These are phyloP conservation scores for Platycheirus rosarum DNA, from an alignment of 2,888 invertebrate genomes.

Conservation along the genomic window DNA sequence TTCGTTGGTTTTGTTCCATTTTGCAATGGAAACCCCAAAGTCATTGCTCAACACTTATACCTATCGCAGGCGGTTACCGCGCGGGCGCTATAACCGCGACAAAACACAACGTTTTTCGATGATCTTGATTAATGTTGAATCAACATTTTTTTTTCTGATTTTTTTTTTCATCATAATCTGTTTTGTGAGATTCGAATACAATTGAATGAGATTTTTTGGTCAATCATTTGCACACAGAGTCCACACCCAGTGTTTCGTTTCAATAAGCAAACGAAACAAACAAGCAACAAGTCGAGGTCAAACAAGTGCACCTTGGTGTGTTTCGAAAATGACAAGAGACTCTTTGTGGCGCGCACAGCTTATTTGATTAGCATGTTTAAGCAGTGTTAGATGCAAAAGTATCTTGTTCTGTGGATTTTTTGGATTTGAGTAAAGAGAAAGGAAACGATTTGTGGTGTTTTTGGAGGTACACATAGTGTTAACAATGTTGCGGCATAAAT, in stretches of 20 bases:
- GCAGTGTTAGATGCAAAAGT: constrained; percentile 44
- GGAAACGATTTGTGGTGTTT: constrained; percentile 29
- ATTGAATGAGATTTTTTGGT: constrained; percentile 51
- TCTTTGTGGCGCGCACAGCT: constrained; percentile 6
- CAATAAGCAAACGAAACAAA: constrained; percentile 9
- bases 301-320: constrained; percentile 54
- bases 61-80: constrained; percentile 1
- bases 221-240: constrained; percentile 23
- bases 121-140: constrained; percentile 65
- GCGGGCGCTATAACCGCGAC: constrained; percentile 8
- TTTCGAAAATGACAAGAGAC: constrained; percentile 40
- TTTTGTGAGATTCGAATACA: constrained; percentile 49
- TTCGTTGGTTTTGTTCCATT: constrained; percentile 57
- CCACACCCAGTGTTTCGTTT: constrained; percentile 42
- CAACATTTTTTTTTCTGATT: constrained; percentile 46
- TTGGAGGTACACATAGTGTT: constrained; percentile 42
- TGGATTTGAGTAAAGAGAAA: constrained; percentile 34
- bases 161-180: constrained; percentile 11
- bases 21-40: constrained; percentile 42
- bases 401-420: constrained; percentile 38
- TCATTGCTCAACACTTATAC: constrained; percentile 55
- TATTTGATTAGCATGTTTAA: constrained; percentile 52
- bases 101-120: constrained; percentile 35
- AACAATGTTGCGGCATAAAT: constrained; percentile 55
- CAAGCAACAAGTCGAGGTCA: constrained; percentile 54